Evolutionary conservation across 2,888 invertebrate genomes (phyloP), one percentile per base, ranked within the genome.

Genomic region (Leptinotarsa rubiginosa): DNA sequence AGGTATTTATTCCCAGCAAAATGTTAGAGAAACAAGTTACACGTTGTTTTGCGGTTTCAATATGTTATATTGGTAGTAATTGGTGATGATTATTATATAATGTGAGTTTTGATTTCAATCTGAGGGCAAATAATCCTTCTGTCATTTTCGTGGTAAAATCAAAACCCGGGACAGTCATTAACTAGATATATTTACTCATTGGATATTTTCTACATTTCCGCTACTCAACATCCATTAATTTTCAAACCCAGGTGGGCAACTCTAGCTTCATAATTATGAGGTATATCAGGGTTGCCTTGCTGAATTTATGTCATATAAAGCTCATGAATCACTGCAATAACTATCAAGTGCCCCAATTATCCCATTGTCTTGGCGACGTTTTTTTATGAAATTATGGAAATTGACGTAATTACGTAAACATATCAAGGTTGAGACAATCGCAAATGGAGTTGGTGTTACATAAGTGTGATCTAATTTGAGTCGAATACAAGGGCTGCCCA

Each of bases 401-500:
- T 62, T 62, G 62, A 7, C 16, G n/a, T 41, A 41, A 62, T 62
- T 62, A 31, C 62, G 31, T 62, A 62, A 62, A 31, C 25, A 62
- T 31, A 62, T 62, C 62, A 62, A 62, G 62, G 62, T 18, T 62
- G 62, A 62, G 31, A 62, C 62, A 62, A 62, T 62, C 31, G 25
- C 4, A n/a, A 16, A 31, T 41, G 31, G 4, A n/a, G 5, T 41
- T 62, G 25, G 22, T 12, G 50, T 50, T 50, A 50, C 22, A 56
- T 22, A 56, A 56, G 20, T 56, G 22, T 56, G 20, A 20, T 22
- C 56, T 56, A 56, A 10, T 56, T 56, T 4, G 0, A 56, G 20
- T 25, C 3, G 0, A 22, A 13, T 56, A 56, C 10, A 12, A 20
- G 18, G 18, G 41, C 41, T 41, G 10, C 41, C 10, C 41, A 41